Percentiles rank a stretch among this genome's conserved stretches.
These are phyloP conservation scores for Nansenia antarctica DNA, from an alignment of 2,113 vertebrate genomes.

Conservation along the genomic window DNA sequence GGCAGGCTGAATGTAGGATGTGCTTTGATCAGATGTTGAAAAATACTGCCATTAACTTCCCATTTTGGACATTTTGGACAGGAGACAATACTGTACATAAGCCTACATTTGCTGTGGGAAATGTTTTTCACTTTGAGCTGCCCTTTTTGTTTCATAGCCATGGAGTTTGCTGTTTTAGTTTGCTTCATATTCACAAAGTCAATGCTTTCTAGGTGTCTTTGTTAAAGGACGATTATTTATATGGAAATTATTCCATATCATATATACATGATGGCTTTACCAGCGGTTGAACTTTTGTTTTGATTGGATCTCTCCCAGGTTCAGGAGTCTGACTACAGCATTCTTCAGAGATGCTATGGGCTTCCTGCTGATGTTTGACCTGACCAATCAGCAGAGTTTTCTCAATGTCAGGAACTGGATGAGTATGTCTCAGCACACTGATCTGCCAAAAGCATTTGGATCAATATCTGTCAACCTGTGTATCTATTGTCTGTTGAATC, in stretches of 20 bases:
- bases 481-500: not conserved
- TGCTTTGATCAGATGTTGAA: too few species aligned
- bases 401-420: slow-evolving; percentile 97
- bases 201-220: not conserved
- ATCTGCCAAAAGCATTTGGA: not conserved
- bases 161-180: not conserved
- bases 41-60: too few species aligned
- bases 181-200: not conserved
- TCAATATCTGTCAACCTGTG: not conserved
- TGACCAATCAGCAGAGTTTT: slow-evolving; percentile 94
- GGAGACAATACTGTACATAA: too few species aligned
- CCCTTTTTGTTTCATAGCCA: too few species aligned
- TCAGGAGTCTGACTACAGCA: slow-evolving; percentile 91
- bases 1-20: too few species aligned
- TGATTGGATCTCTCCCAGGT: slow-evolving; percentile 50
- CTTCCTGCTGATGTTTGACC: slow-evolving; percentile 94
- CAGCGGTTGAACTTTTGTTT: not conserved
- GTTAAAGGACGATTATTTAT: not conserved
- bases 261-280: too few species aligned
- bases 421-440: slow-evolving; percentile 80
- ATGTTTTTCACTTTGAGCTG: not conserved
- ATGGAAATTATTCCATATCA: not conserved
- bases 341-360: slow-evolving; percentile 98
- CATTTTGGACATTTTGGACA: too few species aligned
- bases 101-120: not conserved